Percentiles rank a stretch among this genome's conserved stretches.
These are phyloP conservation scores for Himalopsyche japonica DNA, from an alignment of 2,888 invertebrate species.

Conservation along the genomic window DNA sequence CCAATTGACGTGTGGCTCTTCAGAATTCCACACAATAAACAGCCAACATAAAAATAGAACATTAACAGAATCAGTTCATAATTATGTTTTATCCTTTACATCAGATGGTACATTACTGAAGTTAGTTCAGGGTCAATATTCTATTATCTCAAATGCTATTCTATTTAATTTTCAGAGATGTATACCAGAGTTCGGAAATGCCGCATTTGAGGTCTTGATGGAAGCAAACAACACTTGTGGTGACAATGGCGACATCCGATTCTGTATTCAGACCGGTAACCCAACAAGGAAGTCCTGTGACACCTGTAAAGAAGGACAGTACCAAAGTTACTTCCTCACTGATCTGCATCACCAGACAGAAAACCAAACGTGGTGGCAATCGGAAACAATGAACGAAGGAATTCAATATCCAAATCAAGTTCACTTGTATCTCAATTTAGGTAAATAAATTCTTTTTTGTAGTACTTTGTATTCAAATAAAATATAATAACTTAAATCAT, in stretches of 20 bases:
- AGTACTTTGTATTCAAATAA: no score
- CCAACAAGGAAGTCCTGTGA: conserved; percentile 79
- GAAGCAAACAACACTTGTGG: conserved; percentile 97
- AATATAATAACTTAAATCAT: no score
- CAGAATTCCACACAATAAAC: no score
- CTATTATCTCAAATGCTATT: background rate
- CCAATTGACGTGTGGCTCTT: no score
- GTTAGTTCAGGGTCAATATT: background rate
- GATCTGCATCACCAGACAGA: conserved; percentile 91
- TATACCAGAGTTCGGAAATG: conserved; percentile 95
- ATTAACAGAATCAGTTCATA: background rate
- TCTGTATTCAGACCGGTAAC: conserved; percentile 89
- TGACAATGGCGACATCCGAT: conserved; percentile 75
- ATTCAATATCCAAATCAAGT: conserved; percentile 90
- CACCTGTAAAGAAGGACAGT: conserved; percentile 67
- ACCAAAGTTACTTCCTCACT: conserved; percentile 72
- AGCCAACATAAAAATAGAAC: no score
- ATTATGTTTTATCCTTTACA: background rate
- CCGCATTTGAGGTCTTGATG: conserved; percentile 86
- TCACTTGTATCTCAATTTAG: conserved; percentile 86
- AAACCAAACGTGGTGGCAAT: conserved; percentile 96
- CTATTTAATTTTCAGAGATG: conserved; percentile 69
- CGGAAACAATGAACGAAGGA: conserved; percentile 94
- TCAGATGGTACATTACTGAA: background rate
- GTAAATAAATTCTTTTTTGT: conserved; percentile 56